phyloP scores from a whole-genome alignment of 2,113 vertebrate genomes.

The Genyomyrus donnyi region DNA sequence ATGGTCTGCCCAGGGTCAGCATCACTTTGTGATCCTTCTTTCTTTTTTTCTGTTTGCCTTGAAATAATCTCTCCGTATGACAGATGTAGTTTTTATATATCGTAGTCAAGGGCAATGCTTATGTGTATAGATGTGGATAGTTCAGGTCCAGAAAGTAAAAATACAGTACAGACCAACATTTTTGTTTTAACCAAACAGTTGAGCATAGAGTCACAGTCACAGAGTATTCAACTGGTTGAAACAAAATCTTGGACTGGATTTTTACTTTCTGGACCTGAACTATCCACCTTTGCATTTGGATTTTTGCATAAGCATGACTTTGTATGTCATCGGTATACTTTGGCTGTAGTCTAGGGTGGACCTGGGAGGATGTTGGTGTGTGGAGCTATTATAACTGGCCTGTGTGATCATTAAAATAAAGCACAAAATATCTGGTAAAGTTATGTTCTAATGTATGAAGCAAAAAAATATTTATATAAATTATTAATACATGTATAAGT shows the following conservation, averaged over 20 bases:
- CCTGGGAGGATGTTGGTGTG: neutral
- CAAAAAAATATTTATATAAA: neutral
- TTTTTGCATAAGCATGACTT: neutral
- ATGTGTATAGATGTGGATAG: neutral
- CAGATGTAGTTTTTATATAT: neutral
- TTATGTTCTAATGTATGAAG: neutral
- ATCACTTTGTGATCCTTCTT: neutral
- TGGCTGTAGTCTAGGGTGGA: neutral
- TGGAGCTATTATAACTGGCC: neutral
- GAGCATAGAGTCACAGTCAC: neutral
- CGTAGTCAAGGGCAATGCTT: neutral
- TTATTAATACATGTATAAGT: neutral
- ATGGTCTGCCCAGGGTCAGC: constrained; percentile 69
- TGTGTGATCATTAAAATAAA: neutral
- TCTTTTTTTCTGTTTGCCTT: neutral
- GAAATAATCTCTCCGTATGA: neutral
- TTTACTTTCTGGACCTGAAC: neutral
- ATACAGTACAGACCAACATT: neutral
- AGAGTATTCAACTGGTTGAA: neutral
- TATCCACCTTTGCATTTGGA: neutral
- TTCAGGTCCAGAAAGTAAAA: neutral
- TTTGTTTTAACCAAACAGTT: neutral
- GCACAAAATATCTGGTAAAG: neutral
- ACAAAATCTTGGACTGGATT: neutral
- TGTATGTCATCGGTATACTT: neutral